Evolutionary conservation across 92 coral and sea anemone species (phyloP), one percentile per base, ranked within the genome.

Genomic region (Pocillopora meandrina): DNA sequence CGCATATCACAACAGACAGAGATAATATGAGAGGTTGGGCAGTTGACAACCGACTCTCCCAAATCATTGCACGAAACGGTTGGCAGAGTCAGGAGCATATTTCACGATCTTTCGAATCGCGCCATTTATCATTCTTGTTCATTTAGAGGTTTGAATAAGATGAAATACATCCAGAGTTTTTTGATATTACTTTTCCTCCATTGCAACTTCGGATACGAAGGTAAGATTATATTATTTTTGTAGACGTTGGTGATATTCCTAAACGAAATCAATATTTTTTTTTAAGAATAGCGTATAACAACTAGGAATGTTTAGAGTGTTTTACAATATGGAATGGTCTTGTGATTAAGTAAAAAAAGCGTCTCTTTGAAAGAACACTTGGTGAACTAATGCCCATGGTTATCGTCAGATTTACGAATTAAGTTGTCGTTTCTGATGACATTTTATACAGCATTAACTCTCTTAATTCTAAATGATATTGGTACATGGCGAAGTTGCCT

Each of bases 61-160:
- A 19, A 15, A 68, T 17, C 17, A 67, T 31, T 69, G 55, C 8
- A 7, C 8, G 52, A n/a, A 69, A 14, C 55, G 16, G 1, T 19
- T 18, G 17, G n/a, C 20, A 69, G 14, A 47, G 52, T 47, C 19
- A 33, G 35, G 49, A 68, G 15, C 16, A 70, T 36, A 74, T 49
- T 42, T 74, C 36, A 26, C 12, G 58, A 56, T 63, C 63, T 6
- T 74, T 56, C 78, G 55, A 56, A 74, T 74, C 78, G 47, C 35
- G 65, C 49, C 65, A 57, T 19, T 23, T 1, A 56, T 2, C 62
- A 56, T 57, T 56, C 78, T 18, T 21, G 64, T 70, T 70, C 4
- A 23, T 56, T 20, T 42, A 56, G 36, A 55, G 78, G 20, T 17
- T 14, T 12, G 12, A 16, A 35, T 5, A 70, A 70, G 47, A 74